phyloP scores from a whole-genome alignment of 2,797 vertebrate species.

The Anas georgica region DNA sequence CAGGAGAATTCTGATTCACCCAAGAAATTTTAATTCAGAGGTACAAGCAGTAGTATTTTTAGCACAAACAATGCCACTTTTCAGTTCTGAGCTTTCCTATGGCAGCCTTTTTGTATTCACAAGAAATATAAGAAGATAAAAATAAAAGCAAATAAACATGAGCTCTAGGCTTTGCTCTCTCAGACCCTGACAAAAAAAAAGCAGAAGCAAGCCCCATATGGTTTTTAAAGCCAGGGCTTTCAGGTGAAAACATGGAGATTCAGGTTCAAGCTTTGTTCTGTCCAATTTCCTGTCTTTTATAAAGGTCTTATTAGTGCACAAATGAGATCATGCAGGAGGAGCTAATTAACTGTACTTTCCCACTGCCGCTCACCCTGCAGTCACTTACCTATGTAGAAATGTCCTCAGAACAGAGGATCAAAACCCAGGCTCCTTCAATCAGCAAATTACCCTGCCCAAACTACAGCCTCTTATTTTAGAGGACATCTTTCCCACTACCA shows the following conservation, averaged over 20 bases:
- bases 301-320: background rate
- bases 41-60: background rate
- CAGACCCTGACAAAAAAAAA: background rate
- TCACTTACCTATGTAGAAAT: background rate
- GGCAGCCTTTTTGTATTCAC: background rate
- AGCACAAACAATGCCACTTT: background rate
- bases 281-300: background rate
- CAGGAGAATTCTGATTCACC: background rate
- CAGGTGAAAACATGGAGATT: background rate
- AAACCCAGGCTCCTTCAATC: background rate
- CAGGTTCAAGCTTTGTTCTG: background rate
- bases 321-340: constrained; percentile 22
- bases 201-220: background rate
- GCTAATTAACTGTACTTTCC: constrained; percentile 21
- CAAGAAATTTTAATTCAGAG: background rate
- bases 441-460: background rate
- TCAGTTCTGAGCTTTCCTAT: background rate
- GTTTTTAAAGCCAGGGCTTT: background rate
- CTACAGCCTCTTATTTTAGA: background rate
- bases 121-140: background rate
- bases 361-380: background rate
- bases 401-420: background rate
- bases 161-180: background rate
- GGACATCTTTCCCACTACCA: background rate
- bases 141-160: background rate